phyloP scores from a whole-genome alignment of 2,113 vertebrate genomes.

The Melanerpes aurifrons region DNA sequence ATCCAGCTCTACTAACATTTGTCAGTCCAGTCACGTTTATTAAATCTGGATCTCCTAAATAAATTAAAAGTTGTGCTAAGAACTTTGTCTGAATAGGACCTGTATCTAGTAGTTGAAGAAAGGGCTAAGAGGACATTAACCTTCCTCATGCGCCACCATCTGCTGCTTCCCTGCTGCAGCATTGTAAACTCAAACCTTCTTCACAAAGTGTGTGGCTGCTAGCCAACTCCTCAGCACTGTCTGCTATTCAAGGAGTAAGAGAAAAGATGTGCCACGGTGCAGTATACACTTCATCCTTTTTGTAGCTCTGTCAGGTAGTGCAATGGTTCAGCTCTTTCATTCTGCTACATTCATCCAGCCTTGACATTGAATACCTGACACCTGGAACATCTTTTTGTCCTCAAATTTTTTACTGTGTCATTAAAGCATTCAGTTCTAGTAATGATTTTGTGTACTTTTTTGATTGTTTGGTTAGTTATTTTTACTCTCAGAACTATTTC shows the following conservation, averaged over 20 bases:
- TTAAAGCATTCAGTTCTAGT: neutral
- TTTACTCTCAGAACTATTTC: neutral
- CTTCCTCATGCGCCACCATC: neutral
- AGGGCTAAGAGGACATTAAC: neutral
- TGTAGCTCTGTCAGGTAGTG: neutral
- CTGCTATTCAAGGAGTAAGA: neutral
- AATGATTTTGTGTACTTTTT: neutral
- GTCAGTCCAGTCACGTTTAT: neutral
- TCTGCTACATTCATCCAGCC: neutral
- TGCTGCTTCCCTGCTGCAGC: neutral
- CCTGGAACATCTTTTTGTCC: neutral
- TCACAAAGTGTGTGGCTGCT: fast-evolving
- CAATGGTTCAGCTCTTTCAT: neutral
- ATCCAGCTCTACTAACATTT: neutral
- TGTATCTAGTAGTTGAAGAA: neutral
- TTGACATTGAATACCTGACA: neutral
- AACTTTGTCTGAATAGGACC: neutral
- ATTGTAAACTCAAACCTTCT: fast-evolving
- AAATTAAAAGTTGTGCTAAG: neutral
- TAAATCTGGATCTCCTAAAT: neutral
- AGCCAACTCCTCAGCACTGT: neutral
- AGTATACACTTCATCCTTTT: neutral
- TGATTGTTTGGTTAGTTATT: neutral
- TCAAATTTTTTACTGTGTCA: neutral
- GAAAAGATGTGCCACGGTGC: neutral